phyloP scores from a whole-genome alignment of 2,888 invertebrate genomes.

The Drosophila histrio region DNA sequence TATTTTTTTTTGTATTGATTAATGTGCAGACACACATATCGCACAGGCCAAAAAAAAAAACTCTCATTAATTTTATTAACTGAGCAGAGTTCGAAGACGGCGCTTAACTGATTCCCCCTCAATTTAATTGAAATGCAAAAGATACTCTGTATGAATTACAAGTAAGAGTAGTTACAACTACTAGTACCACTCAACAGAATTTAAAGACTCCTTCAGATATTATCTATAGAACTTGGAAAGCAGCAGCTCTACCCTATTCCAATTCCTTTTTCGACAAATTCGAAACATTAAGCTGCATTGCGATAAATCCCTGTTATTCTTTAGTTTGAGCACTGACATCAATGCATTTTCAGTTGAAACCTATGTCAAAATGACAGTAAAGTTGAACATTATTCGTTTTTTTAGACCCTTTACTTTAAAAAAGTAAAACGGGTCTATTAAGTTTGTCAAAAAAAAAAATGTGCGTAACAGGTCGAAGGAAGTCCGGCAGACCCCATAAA shows the following conservation, averaged over 20 bases:
- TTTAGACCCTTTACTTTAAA: too few relatives aligned
- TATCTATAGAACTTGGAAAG: too few relatives aligned
- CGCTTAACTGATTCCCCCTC: not conserved
- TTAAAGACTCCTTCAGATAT: too few relatives aligned
- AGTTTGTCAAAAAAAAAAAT: too few relatives aligned
- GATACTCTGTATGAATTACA: not conserved
- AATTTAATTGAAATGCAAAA: conserved; percentile 15
- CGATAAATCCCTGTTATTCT: too few relatives aligned
- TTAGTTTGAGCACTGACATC: not conserved
- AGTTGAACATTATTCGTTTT: not conserved
- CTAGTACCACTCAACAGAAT: too few relatives aligned
- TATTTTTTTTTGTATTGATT: conserved; percentile 49
- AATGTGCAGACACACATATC: conserved; percentile 31
- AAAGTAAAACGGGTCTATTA: too few relatives aligned
- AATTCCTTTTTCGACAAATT: too few relatives aligned
- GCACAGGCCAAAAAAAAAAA: not conserved
- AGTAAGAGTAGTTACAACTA: not conserved
- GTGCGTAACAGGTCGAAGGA: too few relatives aligned
- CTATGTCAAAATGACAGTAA: not conserved
- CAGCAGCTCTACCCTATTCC: too few relatives aligned
- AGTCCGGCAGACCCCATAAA: too few relatives aligned
- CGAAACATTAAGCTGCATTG: too few relatives aligned
- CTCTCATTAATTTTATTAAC: conserved; percentile 22
- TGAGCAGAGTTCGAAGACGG: not conserved
- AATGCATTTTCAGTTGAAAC: not conserved